Conservation (phyloP, 2,113 vertebrate genomes). For the Ictidomys tridecemlineatus region DNA sequence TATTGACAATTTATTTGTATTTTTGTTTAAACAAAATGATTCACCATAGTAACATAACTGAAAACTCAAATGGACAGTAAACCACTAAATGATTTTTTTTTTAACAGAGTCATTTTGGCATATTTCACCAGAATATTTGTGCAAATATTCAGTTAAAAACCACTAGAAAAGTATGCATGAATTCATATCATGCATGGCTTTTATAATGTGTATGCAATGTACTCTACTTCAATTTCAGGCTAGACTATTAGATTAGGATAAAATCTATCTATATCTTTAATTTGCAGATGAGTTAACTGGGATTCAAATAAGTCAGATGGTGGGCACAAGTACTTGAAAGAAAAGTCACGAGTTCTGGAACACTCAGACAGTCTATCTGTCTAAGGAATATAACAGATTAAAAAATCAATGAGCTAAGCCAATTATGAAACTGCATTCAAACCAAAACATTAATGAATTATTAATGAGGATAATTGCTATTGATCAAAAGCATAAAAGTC, state of each 20-base stretch:
- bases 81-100: background rate
- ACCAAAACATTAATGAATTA: background rate
- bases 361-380: background rate
- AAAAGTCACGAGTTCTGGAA: background rate
- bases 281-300: background rate
- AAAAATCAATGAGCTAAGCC: background rate
- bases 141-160: background rate
- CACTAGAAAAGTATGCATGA: background rate
- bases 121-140: constrained; percentile 30
- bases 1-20: background rate
- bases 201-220: background rate
- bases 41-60: background rate
- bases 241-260: background rate
- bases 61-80: background rate
- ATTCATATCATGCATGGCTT: background rate
- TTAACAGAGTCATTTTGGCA: background rate
- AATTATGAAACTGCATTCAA: background rate
- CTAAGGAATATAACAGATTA: background rate
- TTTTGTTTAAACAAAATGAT: background rate
- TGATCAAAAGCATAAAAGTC: background rate
- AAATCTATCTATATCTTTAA: background rate
- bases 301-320: background rate
- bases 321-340: background rate
- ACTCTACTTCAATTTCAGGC: background rate
- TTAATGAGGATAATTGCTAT: background rate